These are phyloP conservation scores for Diplodus sargus DNA, from an alignment of 2,797 vertebrate genomes.

Conservation along the genomic window DNA sequence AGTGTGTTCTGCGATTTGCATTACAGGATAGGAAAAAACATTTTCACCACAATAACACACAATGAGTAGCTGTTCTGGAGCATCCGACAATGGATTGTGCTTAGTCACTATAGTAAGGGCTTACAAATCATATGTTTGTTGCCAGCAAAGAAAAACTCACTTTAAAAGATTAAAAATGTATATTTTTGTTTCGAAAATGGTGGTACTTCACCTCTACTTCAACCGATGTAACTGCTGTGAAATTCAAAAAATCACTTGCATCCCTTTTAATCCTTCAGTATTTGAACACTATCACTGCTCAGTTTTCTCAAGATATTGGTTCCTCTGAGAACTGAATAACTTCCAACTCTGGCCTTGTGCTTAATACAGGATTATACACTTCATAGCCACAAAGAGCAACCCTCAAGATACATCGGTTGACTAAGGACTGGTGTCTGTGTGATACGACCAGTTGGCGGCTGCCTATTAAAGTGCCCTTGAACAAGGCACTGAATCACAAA, in stretches of 20 bases:
- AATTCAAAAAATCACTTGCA: slow-evolving; percentile 5
- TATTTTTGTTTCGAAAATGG: not conserved
- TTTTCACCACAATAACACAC: no score
- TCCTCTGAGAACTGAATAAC: slow-evolving; percentile 33
- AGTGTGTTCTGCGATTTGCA: no score
- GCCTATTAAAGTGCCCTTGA: slow-evolving; percentile 73
- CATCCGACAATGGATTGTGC: not conserved
- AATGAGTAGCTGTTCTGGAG: no score
- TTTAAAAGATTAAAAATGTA: not conserved
- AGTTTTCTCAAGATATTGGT: slow-evolving; percentile 20
- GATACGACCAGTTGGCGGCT: slow-evolving; percentile 34
- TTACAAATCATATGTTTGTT: not conserved
- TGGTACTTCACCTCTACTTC: not conserved
- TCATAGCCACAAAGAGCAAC: slow-evolving; percentile 28
- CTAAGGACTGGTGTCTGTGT: slow-evolving; percentile 30
- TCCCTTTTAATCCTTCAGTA: slow-evolving; percentile 10
- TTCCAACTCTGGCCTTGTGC: slow-evolving; percentile 21
- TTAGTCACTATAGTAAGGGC: not conserved
- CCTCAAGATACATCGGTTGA: slow-evolving; percentile 16
- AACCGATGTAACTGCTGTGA: not conserved
- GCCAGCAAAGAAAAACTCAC: no score
- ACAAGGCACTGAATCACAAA: slow-evolving; percentile 69
- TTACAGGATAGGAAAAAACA: no score
- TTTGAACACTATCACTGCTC: slow-evolving; percentile 14
- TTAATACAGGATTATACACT: slow-evolving; percentile 45